Conservation (phyloP, 1,140 invertebrate genomes). For the Lepidotrigona ventralis region DNA sequence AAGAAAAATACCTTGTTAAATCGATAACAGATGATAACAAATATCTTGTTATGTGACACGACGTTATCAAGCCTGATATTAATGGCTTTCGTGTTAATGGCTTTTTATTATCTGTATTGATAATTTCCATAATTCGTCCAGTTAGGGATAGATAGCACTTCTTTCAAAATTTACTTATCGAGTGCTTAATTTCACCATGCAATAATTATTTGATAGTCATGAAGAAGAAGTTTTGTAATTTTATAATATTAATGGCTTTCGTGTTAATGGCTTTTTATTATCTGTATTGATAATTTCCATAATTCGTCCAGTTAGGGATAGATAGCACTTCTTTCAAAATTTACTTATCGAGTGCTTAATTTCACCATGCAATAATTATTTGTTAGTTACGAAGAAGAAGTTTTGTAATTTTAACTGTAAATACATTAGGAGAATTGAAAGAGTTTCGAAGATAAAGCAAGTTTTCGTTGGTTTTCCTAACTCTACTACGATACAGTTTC, state of each 20-base stretch:
- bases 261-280: not conserved
- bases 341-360: not conserved
- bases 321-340: not conserved
- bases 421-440: not conserved
- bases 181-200: no score
- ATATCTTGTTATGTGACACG: slow-evolving; percentile 25
- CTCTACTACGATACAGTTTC: not conserved
- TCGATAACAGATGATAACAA: slow-evolving; percentile 55
- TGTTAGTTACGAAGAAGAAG: not conserved
- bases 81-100: not conserved
- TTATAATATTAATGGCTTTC: no score
- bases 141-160: not conserved
- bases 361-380: no score
- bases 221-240: not conserved
- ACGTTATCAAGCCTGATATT: not conserved
- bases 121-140: not conserved
- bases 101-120: not conserved
- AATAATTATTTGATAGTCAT: no score
- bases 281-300: not conserved
- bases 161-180: not conserved
- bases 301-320: not conserved
- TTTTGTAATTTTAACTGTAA: not conserved
- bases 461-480: not conserved
- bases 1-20: slow-evolving; percentile 56
- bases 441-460: not conserved